Base-by-base conservation (phyloP, 1,140 invertebrate species). In the Sitophilus oryzae region DNA sequence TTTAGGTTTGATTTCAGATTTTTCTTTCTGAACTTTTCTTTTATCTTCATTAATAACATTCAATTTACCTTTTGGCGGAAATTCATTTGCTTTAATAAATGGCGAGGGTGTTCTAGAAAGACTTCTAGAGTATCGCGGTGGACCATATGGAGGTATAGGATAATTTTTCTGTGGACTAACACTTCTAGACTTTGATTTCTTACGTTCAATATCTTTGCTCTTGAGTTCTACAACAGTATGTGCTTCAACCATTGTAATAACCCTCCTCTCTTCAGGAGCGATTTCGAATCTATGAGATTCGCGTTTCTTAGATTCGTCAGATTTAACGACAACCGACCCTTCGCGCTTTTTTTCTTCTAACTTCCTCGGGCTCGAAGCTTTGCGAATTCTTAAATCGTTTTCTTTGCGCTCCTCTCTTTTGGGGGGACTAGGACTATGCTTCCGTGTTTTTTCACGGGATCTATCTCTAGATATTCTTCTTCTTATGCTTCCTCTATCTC, bases 41-140 rank as follows among this genome's bases (percentile, higher is more conserved):
- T 61, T 64, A 51, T 79, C 78, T 3, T 64, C 56, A 10, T 60
- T 59, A 43, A 20, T 25, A 20, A 36, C 73, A 46, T 75, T 72
- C 54, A 76, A 76, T 61, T 73, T 75, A 15, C 71, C 44, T 67
- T 77, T 80, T 56, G 77, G 79, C 8, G 73, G 67, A n/a, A 83
- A 79, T 67, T 88, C 85, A 60, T 86, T 81, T 42, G 83, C 82
- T 71, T 87, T 85, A 51, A 88, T 80, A 71, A 88, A 88, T 40
- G 86, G 86, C 16, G 86, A 88, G 16, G 86, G 86, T 1, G 86
- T 88, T 54, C 86, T 78, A 6, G 86, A 88, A 15, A 88, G 73
- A 64, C 86, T 88, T 70, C 77, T 79, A 16, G 81, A 83, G 66
- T 80, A 84, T 47, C 78, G 60, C 9, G 70, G 67, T 15, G 65